phyloP scores from a whole-genome alignment of 2,113 vertebrate species.

The Excalfactoria chinensis region DNA sequence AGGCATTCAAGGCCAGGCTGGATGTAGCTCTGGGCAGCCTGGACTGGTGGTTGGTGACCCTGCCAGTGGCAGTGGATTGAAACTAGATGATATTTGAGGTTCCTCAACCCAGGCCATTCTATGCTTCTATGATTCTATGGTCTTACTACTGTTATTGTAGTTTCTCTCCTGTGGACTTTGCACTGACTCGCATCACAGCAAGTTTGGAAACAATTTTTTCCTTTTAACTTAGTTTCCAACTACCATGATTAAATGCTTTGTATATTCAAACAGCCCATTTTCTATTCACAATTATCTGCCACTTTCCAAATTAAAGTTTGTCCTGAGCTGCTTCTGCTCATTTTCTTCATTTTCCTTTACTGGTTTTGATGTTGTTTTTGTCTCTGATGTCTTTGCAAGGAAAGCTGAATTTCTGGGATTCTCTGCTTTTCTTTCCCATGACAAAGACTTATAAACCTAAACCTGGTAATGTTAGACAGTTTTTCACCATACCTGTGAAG shows the following conservation, averaged over 20 bases:
- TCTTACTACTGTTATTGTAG: background rate
- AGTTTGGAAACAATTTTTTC: background rate
- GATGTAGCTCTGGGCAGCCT: too few relatives aligned
- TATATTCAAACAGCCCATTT: background rate
- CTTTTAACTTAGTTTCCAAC: background rate
- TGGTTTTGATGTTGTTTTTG: too few relatives aligned
- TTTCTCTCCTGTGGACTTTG: background rate
- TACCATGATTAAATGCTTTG: background rate
- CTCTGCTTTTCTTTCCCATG: background rate
- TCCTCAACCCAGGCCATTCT: too few relatives aligned
- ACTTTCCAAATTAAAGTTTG: background rate
- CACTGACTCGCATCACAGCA: background rate
- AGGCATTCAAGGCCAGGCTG: too few relatives aligned
- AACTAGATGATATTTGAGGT: too few relatives aligned
- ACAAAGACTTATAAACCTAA: background rate
- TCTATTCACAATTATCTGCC: background rate
- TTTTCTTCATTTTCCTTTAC: background rate
- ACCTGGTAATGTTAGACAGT: background rate
- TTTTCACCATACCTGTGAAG: background rate
- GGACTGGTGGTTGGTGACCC: too few relatives aligned
- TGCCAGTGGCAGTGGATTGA: too few relatives aligned
- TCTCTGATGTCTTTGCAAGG: background rate
- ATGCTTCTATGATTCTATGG: too few relatives aligned
- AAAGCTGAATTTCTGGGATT: background rate
- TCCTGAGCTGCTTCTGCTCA: background rate